A percentile compares a stretch with the other conserved stretches of the same genome.
Conservation (phyloP, 1,140 invertebrate genomes). For the Procambarus clarkii region DNA sequence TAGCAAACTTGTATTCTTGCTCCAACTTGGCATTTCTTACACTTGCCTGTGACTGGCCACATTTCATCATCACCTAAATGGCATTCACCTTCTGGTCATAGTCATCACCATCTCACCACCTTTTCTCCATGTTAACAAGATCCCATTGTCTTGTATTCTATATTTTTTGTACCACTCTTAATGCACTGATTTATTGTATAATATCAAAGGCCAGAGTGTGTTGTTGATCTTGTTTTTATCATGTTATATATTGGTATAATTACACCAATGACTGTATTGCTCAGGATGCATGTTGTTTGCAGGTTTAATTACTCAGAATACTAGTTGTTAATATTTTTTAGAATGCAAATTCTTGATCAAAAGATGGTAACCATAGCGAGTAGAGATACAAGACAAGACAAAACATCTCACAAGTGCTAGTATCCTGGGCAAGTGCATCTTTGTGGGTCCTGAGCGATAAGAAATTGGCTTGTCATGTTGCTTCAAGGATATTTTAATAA, state of each 20-base stretch:
- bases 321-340: background rate
- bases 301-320: slow-evolving; percentile 10
- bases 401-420: background rate
- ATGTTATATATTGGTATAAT: slow-evolving; percentile 67
- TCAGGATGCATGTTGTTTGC: slow-evolving; percentile 20
- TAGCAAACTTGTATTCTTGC: background rate
- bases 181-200: slow-evolving; percentile 67
- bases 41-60: slow-evolving; percentile 43
- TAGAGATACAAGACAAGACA: background rate
- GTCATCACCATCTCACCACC: slow-evolving; percentile 48
- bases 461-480: slow-evolving; percentile 60
- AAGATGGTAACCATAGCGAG: background rate
- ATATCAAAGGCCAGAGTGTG: slow-evolving; percentile 67
- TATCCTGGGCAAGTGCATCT: slow-evolving; percentile 16
- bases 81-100: slow-evolving; percentile 51
- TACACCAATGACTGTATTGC: slow-evolving; percentile 33
- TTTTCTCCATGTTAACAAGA: slow-evolving; percentile 58
- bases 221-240: slow-evolving; percentile 67
- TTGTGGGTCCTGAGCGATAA: slow-evolving; percentile 38
- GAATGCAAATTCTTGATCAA: background rate
- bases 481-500: slow-evolving; percentile 64
- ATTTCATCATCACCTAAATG: slow-evolving; percentile 54
- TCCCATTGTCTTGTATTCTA: slow-evolving; percentile 56
- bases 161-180: slow-evolving; percentile 68
- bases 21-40: slow-evolving; percentile 28